Evolutionary conservation across 2,797 vertebrate genomes (phyloP).

Genomic region (Ctenochaetus hawaiiensis): DNA sequence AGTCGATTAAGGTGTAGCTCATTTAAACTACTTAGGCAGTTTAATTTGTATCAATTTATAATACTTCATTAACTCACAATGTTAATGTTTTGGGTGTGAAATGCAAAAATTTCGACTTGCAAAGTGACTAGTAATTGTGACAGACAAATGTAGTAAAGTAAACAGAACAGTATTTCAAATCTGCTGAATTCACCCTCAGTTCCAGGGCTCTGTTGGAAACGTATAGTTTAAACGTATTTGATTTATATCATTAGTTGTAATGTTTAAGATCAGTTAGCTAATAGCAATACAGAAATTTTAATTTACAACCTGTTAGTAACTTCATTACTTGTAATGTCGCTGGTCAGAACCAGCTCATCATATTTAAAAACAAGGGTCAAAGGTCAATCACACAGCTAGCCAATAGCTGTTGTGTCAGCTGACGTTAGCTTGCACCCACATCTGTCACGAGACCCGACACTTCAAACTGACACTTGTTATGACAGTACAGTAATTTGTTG

Average conservation of each 20-base stretch:
- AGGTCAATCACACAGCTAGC: conserved; percentile 30
- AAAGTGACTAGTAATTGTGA: neutral
- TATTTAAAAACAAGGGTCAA: conserved; percentile 20
- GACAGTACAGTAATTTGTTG: neutral
- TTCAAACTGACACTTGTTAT: conserved; percentile 61
- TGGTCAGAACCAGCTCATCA: too few species aligned
- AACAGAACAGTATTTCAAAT: neutral
- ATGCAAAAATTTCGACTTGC: neutral
- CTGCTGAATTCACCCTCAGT: neutral
- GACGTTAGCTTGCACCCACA: conserved; percentile 49
- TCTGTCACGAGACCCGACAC: conserved; percentile 75
- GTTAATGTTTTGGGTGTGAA: too few species aligned
- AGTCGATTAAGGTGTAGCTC: neutral
- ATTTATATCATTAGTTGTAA: neutral
- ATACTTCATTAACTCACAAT: neutral
- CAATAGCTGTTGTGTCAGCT: conserved; percentile 65
- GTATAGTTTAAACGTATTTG: too few species aligned
- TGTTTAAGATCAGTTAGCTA: neutral
- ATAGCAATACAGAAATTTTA: neutral
- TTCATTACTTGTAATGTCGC: neutral
- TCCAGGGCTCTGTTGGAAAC: too few species aligned
- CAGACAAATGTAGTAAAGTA: neutral
- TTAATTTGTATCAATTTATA: neutral
- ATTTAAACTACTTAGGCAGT: neutral
- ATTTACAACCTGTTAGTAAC: neutral